Evolutionary conservation across 1,140 invertebrate genomes (phyloP).

Genomic region (Coenobita brevimanus): DNA sequence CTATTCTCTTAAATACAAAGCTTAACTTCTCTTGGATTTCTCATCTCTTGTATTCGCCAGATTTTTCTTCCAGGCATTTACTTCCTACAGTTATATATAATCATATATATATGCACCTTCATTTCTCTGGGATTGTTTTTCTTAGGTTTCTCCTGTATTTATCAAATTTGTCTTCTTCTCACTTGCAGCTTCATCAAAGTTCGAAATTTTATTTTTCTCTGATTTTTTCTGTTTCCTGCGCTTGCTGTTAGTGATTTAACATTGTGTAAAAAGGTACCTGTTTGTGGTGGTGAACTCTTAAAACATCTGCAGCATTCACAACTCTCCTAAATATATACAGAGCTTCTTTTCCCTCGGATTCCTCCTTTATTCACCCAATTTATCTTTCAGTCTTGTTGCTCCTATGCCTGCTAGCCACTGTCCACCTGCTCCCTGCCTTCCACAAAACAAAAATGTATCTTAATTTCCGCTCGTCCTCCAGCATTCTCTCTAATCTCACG

Average conservation of each 20-base stretch:
- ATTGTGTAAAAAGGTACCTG: too few relatives aligned
- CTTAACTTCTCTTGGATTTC: too few relatives aligned
- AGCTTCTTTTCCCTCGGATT: not conserved
- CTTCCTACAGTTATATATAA: not conserved
- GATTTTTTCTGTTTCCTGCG: not conserved
- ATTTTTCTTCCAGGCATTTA: not conserved
- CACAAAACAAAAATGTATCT: constrained; percentile 28
- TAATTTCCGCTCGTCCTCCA: constrained; percentile 24
- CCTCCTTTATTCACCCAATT: constrained; percentile 11
- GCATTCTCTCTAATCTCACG: constrained; percentile 37
- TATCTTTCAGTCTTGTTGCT: constrained; percentile 62
- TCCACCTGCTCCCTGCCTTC: constrained; percentile 41
- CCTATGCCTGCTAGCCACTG: constrained; percentile 61
- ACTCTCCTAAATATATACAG: not conserved
- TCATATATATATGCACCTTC: not conserved
- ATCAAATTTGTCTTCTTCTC: not conserved
- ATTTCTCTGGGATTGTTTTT: not conserved
- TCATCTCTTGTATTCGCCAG: too few relatives aligned
- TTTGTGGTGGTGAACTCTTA: too few relatives aligned
- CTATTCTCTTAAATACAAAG: too few relatives aligned
- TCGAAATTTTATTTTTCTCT: too few relatives aligned
- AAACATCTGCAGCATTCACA: too few relatives aligned
- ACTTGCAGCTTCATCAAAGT: too few relatives aligned
- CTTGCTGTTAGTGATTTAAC: too few relatives aligned
- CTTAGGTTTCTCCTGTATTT: too few relatives aligned